Evolutionary conservation across 2,888 invertebrate genomes (phyloP).

Genomic region (Gari tellinella): DNA sequence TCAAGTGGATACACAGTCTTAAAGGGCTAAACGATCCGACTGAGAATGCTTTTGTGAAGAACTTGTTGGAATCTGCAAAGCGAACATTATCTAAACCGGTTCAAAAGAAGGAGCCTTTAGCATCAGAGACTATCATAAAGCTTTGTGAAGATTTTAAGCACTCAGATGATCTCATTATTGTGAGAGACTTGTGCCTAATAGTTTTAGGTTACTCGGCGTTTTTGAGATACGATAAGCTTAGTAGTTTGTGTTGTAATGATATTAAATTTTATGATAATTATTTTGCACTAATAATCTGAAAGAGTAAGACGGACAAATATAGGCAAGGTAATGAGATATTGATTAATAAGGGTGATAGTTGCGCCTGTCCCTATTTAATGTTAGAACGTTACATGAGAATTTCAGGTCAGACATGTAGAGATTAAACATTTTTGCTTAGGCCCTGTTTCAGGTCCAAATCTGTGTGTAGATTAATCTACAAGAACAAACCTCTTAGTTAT

Average conservation of each 20-base stretch:
- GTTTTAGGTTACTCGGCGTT: constrained; percentile 27
- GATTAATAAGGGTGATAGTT: constrained; percentile 19
- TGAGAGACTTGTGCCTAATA: constrained; percentile 29
- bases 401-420: too few species aligned
- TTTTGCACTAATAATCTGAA: constrained; percentile 6
- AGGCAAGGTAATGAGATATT: constrained; percentile 12
- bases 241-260: constrained; percentile 18
- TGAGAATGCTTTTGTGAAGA: constrained; percentile 41
- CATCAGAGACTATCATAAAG: constrained; percentile 26
- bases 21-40: constrained; percentile 33
- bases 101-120: constrained; percentile 43
- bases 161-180: constrained; percentile 9
- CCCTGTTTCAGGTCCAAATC: constrained; percentile 1
- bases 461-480: constrained; percentile 33
- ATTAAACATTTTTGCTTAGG: not conserved
- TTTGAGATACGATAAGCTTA: constrained; percentile 21
- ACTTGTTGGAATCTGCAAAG: constrained; percentile 42
- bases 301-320: constrained; percentile 28
- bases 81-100: constrained; percentile 26
- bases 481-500: constrained; percentile 54
- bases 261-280: constrained; percentile 8
- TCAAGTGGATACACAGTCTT: constrained; percentile 38
- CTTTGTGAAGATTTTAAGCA: constrained; percentile 29
- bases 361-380: constrained; percentile 31
- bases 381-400: constrained; percentile 14